Base-by-base conservation (phyloP, 1,140 invertebrate species). In the Hylyphantes graminicola region DNA sequence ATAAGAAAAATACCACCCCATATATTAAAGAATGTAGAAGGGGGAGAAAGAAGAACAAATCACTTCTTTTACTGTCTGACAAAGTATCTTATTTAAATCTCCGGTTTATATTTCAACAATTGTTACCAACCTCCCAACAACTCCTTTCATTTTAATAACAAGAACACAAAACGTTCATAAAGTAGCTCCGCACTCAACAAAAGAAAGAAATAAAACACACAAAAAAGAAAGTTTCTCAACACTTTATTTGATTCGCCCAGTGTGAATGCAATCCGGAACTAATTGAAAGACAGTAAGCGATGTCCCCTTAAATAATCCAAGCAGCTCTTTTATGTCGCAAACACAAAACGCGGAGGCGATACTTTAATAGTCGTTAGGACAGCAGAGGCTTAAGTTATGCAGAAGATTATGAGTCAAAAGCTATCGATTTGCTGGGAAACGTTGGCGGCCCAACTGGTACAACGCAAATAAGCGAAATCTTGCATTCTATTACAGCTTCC, bases 301-400 rank as follows among this genome's bases (percentile, higher is more conserved):
- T 70, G 51, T 70, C 50, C 68, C 68, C 19, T 53, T 70, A 70
- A 70, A 70, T 70, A 70, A 70, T 70, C 68, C 50, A 70, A 17
- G 51, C 50, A 70, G 68, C 51, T 70, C 50, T 19, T 50, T 74
- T 74, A 54, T 74, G 57, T 74, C 54, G 53, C 53, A 74, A 21
- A 57, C 35, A 21, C 72, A 74, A 74, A 59, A 74, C 72, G 21
- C 55, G 53, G 65, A 80, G 17, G 19, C 77, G 77, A 59, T 73
- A 57, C 65, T 81, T 81, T 81, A 73, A 81, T 73, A 81, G 79
- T 81, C 79, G 67, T 73, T 63, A 73, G 68, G 68, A 81, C 73
- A 73, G 54, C 64, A 21, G 65, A 80, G 55, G 79, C 67, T 48
- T 63, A 72, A 81, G 55, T 73, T 81, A 73, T 81, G 67, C 68